Base-by-base conservation (phyloP, 2,888 invertebrate species). In the Iselma pallidipennis region DNA sequence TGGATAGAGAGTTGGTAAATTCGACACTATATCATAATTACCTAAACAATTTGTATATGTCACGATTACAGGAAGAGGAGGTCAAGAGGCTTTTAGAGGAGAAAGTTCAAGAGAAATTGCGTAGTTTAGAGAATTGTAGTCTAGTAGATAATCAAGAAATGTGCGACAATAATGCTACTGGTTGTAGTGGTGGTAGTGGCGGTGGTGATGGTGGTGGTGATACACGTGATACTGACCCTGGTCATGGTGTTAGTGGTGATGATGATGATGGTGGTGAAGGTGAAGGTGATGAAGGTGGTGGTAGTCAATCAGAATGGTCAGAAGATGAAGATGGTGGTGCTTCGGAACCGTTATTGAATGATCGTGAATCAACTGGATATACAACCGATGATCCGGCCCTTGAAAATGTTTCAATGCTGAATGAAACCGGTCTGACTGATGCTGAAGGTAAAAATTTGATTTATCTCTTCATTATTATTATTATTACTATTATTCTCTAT, bases 341-440 rank as follows among this genome's bases (percentile, higher is more conserved):
- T 53, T 87, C 87, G n/a, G 88, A 84, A 65, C 84, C 83, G 10
- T 73, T 85, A n/a, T 71, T 84, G 28, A 82, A 82, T 51, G 85
- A 85, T 66, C 73, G 83, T 51, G 86, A 86, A 71, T 92, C 91
- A 66, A 91, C 92, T 1, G 92, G 92, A 25, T 94, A 93, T 78
- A 92, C 91, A n/a, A 93, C 92, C 0, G 93, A 94, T 81, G 93
- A 94, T 81, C 92, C 92, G 0, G 92, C 92, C 14, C 83, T 93
- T 10, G 93, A 94, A 81, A 93, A 94, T 81, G 88, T 92, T 53
- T 93, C 93, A 42, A 88, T 94, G 86, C 81, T 93, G 16, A 92
- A 94, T 82, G 94, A 94, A 81, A 90, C 92, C 19, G 93, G 93
- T 7, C 85, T 94, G 49, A 94, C 93, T 1, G 94, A 94, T 82